Base-by-base conservation (phyloP, 2,888 invertebrate genomes). In the Callosobruchus maculatus region DNA sequence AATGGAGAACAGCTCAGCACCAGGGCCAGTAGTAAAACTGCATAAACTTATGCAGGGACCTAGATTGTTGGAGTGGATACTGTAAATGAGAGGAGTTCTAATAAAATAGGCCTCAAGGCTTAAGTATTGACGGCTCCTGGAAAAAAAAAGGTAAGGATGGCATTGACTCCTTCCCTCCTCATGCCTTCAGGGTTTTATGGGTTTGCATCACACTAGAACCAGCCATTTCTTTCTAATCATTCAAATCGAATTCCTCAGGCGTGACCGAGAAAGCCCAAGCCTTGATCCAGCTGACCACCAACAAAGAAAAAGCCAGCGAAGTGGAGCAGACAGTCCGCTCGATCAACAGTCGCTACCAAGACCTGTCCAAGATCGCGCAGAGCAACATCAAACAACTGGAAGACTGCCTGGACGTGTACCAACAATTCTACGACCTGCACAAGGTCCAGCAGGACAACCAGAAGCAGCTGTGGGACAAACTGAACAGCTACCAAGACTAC, bases 361-460 rank as follows among this genome's bases (percentile, higher is more conserved):
- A 91, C 26, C 87, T 96, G 3, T 90, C 91, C 0, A 91, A 91
- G 76, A 90, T 91, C 74, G 90, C 94, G 49, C 90, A 92, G 73
- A 89, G 90, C 66, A 89, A 93, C 20, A 92, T 95, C 68, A 89
- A 90, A 49, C 92, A 93, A 81, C 89, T 95, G 72, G 96, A 96
- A 84, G 90, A 90, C 76, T 91, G 92, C 0, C 90, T 94, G 72
- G 95, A 96, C 74, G 91, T 94, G 7, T 94, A 95, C 83, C 95
- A 95, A 84, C 94, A 95, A 82, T 97, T 97, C 84, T 93, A 93
- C 79, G 95, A 96, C 81, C 89, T 95, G 74, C 95, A 95, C 80
- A 95, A 95, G 84, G 91, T 93, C 0, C 94, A 96, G 78, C 95
- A 95, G 87, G 96, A 97, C 82, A 95, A 95, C 86, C 95, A 97